These are phyloP conservation scores for Achroia grisella DNA, from an alignment of 1,140 invertebrate genomes.

Conservation along the genomic window DNA sequence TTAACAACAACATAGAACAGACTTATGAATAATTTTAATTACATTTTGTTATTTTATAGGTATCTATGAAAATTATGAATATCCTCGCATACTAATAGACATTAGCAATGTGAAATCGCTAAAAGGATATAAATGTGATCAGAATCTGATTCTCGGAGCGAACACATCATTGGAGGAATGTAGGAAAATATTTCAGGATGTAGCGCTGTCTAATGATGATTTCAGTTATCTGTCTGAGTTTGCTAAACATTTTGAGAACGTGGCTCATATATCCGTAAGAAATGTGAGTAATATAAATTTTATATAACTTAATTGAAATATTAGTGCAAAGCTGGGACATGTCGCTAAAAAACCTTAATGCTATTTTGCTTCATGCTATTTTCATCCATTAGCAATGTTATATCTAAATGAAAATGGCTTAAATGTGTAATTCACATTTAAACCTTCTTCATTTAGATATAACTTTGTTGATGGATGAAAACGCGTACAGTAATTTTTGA, in stretches of 20 bases:
- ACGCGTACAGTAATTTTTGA: too few relatives aligned
- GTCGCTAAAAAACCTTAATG: too few relatives aligned
- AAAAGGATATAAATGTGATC: conserved; percentile 68
- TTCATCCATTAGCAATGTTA: too few relatives aligned
- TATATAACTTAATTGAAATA: not conserved
- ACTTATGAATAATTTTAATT: too few relatives aligned
- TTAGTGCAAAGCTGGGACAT: too few relatives aligned
- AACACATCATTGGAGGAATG: conserved; percentile 78
- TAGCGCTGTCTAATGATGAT: conserved; percentile 49
- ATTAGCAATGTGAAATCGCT: conserved; percentile 79
- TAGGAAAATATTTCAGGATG: conserved; percentile 76
- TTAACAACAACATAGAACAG: too few relatives aligned
- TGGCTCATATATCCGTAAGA: conserved; percentile 78
- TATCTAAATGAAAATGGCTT: too few relatives aligned
- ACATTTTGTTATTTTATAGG: conserved; percentile 36
- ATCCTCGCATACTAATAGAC: conserved; percentile 78
- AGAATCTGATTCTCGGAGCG: conserved; percentile 76
- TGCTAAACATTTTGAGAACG: conserved; percentile 70
- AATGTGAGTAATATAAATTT: conserved; percentile 65
- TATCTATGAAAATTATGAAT: conserved; percentile 40
- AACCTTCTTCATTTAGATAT: too few relatives aligned
- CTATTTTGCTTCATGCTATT: too few relatives aligned
- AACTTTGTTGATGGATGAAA: too few relatives aligned
- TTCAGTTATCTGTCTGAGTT: conserved; percentile 67
- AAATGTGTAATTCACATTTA: too few relatives aligned